Percentiles rank a stretch among this genome's conserved stretches.
Conservation (phyloP, 2,888 invertebrate genomes). For the Zeuzera pyrina region DNA sequence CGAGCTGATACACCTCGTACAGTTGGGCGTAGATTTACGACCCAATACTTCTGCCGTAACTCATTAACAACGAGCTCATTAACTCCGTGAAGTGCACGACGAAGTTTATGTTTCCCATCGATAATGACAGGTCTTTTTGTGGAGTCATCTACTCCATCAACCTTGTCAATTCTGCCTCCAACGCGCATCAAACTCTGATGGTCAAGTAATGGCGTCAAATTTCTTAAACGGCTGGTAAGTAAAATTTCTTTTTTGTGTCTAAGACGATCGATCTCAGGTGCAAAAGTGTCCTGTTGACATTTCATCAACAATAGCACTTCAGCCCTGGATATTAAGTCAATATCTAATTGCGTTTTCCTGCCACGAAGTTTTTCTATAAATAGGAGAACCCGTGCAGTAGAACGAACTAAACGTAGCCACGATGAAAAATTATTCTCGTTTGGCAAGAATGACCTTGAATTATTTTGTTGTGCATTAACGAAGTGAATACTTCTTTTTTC, state of each 20-base stretch:
- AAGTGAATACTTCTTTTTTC: too few species aligned
- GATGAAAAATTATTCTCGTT: too few species aligned
- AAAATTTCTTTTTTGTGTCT: conserved; percentile 1
- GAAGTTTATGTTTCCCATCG: conserved; percentile 13
- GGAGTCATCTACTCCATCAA: conserved; percentile 1
- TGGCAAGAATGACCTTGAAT: too few species aligned
- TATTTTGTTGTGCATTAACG: too few species aligned
- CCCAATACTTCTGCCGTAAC: too few species aligned
- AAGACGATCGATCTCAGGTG: conserved; percentile 1
- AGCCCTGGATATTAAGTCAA: too few species aligned
- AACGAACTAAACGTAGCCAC: too few species aligned
- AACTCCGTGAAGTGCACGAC: too few species aligned
- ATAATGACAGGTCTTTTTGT: conserved; percentile 13
- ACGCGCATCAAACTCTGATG: conserved; percentile 2
- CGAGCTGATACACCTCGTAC: conserved; percentile 1
- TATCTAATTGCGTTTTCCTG: too few species aligned
- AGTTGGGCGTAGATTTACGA: conserved; percentile 5
- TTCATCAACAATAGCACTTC: conserved; percentile 1
- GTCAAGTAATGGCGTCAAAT: conserved; percentile 5
- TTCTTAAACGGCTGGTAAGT: conserved; percentile 2
- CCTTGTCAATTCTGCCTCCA: conserved; percentile 3
- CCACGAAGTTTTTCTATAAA: too few species aligned
- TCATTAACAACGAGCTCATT: too few species aligned
- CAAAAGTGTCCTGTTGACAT: conserved; percentile 1
- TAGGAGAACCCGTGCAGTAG: too few species aligned